A percentile compares a stretch with the other conserved stretches of the same genome.
Conservation (phyloP, 1,140 invertebrate species). For the Drosophila yakuba region DNA sequence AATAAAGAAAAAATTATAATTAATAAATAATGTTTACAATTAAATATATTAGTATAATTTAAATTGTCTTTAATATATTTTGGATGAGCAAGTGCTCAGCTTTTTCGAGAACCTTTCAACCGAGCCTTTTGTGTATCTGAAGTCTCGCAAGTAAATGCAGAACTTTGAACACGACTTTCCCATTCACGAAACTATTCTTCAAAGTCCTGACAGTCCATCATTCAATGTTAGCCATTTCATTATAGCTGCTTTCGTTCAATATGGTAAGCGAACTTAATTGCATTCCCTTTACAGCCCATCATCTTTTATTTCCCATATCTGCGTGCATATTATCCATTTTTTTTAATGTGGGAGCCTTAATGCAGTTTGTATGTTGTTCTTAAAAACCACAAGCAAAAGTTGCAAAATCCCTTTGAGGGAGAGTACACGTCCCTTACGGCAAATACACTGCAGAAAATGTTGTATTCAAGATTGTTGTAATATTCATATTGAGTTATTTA, state of each 20-base stretch:
- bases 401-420: constrained; percentile 31
- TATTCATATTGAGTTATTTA: too few relatives aligned
- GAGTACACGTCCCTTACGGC: constrained; percentile 22
- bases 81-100: too few relatives aligned
- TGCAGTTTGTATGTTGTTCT: constrained; percentile 49
- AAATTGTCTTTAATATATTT: too few relatives aligned
- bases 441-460: constrained; percentile 7
- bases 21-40: too few relatives aligned
- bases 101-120: neutral
- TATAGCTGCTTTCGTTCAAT: neutral
- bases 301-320: constrained; percentile 6
- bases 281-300: neutral
- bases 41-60: too few relatives aligned
- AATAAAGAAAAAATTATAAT: constrained; percentile 15
- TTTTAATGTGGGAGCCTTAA: constrained; percentile 15
- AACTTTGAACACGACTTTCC: neutral
- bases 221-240: neutral
- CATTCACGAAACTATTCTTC: neutral
- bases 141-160: neutral
- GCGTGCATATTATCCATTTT: constrained; percentile 1
- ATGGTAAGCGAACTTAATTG: neutral
- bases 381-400: constrained; percentile 20
- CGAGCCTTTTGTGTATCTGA: neutral
- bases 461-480: neutral
- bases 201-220: constrained; percentile 2